Conservation (phyloP, 2,113 vertebrate species). For the Lycaon pictus region DNA sequence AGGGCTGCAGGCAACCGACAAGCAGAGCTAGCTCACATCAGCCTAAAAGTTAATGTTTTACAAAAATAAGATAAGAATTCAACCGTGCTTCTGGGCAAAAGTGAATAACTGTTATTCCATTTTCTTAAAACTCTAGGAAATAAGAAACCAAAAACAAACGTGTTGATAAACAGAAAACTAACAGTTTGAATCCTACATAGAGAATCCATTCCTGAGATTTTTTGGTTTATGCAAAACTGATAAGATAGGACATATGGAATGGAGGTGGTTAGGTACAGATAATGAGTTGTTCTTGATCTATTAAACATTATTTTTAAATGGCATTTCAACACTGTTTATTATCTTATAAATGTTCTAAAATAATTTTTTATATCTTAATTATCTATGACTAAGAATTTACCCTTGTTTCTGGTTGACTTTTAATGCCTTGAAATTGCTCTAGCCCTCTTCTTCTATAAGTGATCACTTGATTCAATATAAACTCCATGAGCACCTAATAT, state of each 20-base stretch:
- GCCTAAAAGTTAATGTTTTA: not conserved
- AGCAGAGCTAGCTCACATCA: too few relatives aligned
- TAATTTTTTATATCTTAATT: not conserved
- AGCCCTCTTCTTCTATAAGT: not conserved
- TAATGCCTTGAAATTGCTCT: not conserved
- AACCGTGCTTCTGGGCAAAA: not conserved
- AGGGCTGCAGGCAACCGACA: fast-evolving
- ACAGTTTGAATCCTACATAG: not conserved
- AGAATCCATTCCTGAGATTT: not conserved
- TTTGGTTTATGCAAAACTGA: not conserved
- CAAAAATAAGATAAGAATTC: not conserved
- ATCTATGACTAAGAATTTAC: not conserved
- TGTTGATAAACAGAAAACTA: not conserved
- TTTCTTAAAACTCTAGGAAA: not conserved
- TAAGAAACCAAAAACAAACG: not conserved
- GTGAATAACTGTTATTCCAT: not conserved
- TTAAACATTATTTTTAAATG: not conserved
- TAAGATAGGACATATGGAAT: not conserved
- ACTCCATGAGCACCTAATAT: not conserved
- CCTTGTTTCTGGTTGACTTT: not conserved
- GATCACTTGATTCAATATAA: not conserved
- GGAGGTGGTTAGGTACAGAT: fast-evolving
- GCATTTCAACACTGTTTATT: not conserved
- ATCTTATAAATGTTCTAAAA: conserved; percentile 9
- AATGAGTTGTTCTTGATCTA: not conserved